Evolutionary conservation across 2,113 vertebrate genomes (phyloP).

Genomic region (Ceratotherium simum): DNA sequence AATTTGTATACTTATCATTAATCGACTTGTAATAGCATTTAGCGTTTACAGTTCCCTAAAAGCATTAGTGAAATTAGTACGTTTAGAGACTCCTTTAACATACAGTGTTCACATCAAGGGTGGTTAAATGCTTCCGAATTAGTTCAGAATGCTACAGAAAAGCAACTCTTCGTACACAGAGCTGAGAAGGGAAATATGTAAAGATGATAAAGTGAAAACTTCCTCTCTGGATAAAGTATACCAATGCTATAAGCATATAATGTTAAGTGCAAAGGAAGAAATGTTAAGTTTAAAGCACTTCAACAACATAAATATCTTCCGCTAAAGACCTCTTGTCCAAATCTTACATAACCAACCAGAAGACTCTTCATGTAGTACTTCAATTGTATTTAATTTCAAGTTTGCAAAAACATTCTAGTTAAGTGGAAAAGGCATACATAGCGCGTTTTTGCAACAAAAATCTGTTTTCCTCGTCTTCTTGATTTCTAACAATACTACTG

Average conservation of each 20-base stretch:
- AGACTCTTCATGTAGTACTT: background rate
- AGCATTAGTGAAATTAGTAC: background rate
- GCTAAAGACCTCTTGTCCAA: slow-evolving; percentile 1
- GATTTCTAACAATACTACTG: background rate
- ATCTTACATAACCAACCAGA: slow-evolving; percentile 69
- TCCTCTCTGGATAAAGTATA: background rate
- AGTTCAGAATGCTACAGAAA: slow-evolving; percentile 44
- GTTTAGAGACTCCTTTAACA: background rate
- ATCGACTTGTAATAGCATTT: slow-evolving; percentile 6
- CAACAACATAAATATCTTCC: background rate
- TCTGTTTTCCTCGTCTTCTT: background rate
- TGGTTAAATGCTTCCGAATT: background rate
- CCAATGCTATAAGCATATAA: background rate
- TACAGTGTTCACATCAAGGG: background rate
- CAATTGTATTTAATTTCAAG: slow-evolving; percentile 13
- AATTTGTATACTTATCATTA: background rate
- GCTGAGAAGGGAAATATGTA: background rate
- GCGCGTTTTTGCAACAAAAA: background rate
- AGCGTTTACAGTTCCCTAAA: background rate
- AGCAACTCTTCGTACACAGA: background rate
- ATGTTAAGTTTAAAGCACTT: slow-evolving; percentile 13
- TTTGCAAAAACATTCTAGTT: slow-evolving; percentile 27
- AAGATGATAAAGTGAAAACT: background rate
- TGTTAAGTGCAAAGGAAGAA: background rate
- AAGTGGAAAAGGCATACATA: background rate